Base-by-base conservation (phyloP, 2,888 invertebrate genomes). In the Caenorhabditis imperialis region DNA sequence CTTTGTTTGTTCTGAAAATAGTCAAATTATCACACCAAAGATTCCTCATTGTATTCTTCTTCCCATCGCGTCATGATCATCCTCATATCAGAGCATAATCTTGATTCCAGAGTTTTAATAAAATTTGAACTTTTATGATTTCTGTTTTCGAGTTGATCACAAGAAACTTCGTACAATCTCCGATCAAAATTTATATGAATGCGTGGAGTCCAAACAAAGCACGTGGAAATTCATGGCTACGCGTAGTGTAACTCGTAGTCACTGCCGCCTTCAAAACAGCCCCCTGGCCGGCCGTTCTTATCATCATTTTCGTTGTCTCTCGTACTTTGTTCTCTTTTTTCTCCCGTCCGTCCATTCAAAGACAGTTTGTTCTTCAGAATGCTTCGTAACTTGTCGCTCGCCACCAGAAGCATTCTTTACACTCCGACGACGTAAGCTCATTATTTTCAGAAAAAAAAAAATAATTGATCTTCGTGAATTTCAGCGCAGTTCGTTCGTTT, bases 401-500 rank as follows among this genome's bases (percentile, higher is more conserved):
- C 37, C n/a, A 44, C 67, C 20, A 57, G 57, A 47, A 50, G 57
- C 18, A 44, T 45, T 50, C 33, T 67, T n/a, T 45, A 51, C 25
- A 50, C n/a, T 27, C 67, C 50, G n/a, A 50, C 44, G 30, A 25
- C 33, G 67, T 67, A 40, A 51, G 40, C 3, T 27, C 12, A 25
- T 44, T 10, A 23, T 3, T 27, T 8, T 18, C 4, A 20, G 1
- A 18, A n/a, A 1, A 23, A n/a, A n/a, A n/a, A n/a, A n/a, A n/a
- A n/a, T n/a, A n/a, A n/a, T n/a, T n/a, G n/a, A n/a, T n/a, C n/a
- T 30, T 30, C 10, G 30, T 30, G 10, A 30, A 7, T 63, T 65
- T 48, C 42, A 67, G 67, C n/a, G 38, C 30, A 50, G 57, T 38
- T 38, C 67, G 67, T 42, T 51, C 51, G 12, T 67, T 57, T 25